Conservation (phyloP, 30 jellyfish, hydroid and myxozoan species). For the Phacellophora camtschatica region DNA sequence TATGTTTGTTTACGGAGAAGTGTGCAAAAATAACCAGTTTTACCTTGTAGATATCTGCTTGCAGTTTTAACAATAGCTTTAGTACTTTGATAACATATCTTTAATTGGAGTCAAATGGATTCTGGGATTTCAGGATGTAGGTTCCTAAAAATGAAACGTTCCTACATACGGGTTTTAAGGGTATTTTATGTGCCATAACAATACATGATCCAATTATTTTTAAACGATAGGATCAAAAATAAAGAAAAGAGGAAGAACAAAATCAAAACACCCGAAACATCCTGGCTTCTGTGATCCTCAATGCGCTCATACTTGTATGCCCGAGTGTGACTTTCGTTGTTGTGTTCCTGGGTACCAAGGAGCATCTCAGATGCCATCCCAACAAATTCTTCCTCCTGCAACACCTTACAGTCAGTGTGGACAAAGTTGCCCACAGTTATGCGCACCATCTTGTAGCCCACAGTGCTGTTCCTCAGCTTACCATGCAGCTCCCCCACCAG, state of each 20-base stretch:
- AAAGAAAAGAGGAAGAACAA: conserved; percentile 20
- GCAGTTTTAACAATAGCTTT: too few species aligned
- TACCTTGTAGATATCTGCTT: too few species aligned
- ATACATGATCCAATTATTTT: too few species aligned
- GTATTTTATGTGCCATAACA: too few species aligned
- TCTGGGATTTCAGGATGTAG: too few species aligned
- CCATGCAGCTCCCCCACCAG: conserved; percentile 24
- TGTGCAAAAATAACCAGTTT: too few species aligned
- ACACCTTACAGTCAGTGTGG: conserved; percentile 77
- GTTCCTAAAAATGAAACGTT: too few species aligned
- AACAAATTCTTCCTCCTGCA: conserved; percentile 57
- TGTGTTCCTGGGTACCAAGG: conserved; percentile 89
- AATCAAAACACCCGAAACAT: neutral
- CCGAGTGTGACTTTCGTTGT: conserved; percentile 90
- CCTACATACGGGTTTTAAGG: too few species aligned
- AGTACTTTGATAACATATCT: too few species aligned
- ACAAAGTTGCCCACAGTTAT: conserved; percentile 83
- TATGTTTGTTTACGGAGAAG: too few species aligned
- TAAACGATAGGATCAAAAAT: conserved; percentile 61
- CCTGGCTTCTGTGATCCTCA: conserved; percentile 90
- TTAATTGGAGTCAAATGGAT: too few species aligned
- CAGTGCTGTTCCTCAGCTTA: conserved; percentile 75
- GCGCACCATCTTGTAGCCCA: conserved; percentile 84
- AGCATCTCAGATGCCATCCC: conserved; percentile 57
- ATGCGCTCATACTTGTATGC: conserved; percentile 92